Evolutionary conservation across 37 sponge, comb jelly and placozoan species (phyloP).

Genomic region (Chondrosia reniformis): DNA sequence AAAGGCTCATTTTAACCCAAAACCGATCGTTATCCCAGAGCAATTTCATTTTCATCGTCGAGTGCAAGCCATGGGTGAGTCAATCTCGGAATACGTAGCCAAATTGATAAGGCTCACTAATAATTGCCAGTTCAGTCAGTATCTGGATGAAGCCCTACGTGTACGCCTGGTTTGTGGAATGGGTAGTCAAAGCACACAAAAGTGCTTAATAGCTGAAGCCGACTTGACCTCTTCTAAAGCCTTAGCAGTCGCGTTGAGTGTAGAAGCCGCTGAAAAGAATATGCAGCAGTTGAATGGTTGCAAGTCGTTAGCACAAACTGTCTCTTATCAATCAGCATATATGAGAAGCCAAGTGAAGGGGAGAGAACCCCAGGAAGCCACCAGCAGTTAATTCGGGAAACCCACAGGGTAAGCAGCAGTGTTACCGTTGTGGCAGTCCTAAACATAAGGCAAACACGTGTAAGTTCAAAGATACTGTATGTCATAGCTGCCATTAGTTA

Average conservation of each 20-base stretch:
- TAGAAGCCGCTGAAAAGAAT: background rate
- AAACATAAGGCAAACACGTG: background rate
- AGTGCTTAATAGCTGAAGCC: background rate
- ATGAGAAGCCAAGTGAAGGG: background rate
- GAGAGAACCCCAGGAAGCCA: no score
- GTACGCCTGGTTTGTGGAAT: conserved; percentile 1
- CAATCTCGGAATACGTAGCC: background rate
- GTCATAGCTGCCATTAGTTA: background rate
- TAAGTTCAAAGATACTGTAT: background rate
- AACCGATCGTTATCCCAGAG: background rate
- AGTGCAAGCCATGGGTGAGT: background rate
- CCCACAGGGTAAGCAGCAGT: no score
- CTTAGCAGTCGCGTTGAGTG: background rate
- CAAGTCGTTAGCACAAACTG: no score
- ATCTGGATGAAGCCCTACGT: background rate
- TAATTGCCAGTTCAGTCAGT: background rate
- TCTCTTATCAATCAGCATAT: background rate
- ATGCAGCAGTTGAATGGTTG: no score
- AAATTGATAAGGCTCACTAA: background rate
- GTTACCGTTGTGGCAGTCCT: background rate
- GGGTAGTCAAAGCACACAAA: background rate
- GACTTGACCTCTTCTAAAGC: background rate
- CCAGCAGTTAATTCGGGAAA: no score
- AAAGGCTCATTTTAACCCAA: conserved; percentile 1
- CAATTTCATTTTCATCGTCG: background rate